Conservation (phyloP, 2,113 vertebrate genomes). For the Saccopteryx bilineata region DNA sequence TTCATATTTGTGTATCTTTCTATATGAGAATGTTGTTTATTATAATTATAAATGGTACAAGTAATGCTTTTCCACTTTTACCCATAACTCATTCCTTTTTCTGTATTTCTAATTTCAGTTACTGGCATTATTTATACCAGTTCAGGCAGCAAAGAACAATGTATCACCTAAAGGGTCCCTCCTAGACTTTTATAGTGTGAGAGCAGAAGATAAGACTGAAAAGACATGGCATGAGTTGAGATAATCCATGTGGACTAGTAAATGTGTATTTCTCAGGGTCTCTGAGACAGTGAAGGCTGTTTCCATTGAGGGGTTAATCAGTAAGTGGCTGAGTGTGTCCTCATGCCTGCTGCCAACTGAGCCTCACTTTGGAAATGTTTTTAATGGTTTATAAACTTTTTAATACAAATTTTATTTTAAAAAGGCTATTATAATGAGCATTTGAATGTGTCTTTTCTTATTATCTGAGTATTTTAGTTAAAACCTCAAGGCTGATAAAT, state of each 20-base stretch:
- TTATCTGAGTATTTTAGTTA: background rate
- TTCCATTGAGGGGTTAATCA: background rate
- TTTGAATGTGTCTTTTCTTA: background rate
- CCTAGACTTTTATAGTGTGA: background rate
- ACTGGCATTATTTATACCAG: background rate
- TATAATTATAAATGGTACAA: background rate
- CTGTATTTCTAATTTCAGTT: conserved; percentile 6
- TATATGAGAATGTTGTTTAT: background rate
- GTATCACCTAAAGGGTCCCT: background rate
- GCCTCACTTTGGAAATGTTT: background rate
- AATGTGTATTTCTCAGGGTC: background rate
- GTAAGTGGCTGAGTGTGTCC: background rate
- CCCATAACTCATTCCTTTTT: background rate
- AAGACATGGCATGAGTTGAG: background rate
- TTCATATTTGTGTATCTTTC: background rate
- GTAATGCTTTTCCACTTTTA: background rate
- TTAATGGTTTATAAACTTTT: background rate
- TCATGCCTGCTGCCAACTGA: background rate
- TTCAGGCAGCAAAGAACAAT: background rate
- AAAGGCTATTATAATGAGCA: background rate
- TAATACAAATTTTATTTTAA: background rate
- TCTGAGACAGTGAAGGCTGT: background rate
- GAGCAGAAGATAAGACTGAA: background rate
- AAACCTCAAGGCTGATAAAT: background rate
- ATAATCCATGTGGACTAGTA: background rate